Evolutionary conservation across 2,888 invertebrate species (phyloP).

Genomic region (Andrena trimmerana): DNA sequence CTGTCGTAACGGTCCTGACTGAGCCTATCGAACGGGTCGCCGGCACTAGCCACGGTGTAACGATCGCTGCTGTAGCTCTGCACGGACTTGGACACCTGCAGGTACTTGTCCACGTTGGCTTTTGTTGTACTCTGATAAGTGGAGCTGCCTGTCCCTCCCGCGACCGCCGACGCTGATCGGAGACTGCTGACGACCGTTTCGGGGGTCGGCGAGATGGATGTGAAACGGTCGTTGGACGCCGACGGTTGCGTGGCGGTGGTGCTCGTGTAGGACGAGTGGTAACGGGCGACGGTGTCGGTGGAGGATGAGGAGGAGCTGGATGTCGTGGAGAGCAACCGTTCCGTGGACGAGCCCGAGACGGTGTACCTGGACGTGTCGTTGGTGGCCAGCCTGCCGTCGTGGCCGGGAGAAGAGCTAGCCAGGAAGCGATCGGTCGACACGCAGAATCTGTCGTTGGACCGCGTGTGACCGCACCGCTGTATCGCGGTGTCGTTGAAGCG

Average conservation of each 20-base stretch:
- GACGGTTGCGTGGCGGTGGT: constrained; percentile 74
- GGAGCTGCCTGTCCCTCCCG: constrained; percentile 1
- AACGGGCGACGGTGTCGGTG: constrained; percentile 75
- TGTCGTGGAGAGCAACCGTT: constrained; percentile 80
- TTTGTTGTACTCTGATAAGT: constrained; percentile 66
- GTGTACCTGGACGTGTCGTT: constrained; percentile 65
- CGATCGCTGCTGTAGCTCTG: constrained; percentile 77
- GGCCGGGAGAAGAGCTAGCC: constrained; percentile 75
- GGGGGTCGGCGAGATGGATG: constrained; percentile 68
- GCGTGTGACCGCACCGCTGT: constrained; percentile 76
- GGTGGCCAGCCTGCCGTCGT: constrained; percentile 64
- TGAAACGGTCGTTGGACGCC: constrained; percentile 70
- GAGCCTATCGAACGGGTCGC: constrained; percentile 69
- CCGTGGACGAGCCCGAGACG: constrained; percentile 78
- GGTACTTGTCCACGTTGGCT: constrained; percentile 78
- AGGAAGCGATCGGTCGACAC: constrained; percentile 76
- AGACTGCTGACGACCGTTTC: constrained; percentile 54
- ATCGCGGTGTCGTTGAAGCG: constrained; percentile 81
- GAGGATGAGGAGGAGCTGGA: constrained; percentile 79
- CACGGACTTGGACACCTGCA: constrained; percentile 79
- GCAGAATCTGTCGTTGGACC: constrained; percentile 77
- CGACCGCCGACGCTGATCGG: constrained; percentile 4
- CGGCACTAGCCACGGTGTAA: constrained; percentile 63
- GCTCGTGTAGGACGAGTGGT: constrained; percentile 68
- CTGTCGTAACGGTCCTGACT: constrained; percentile 71